Base-by-base conservation (phyloP, 2,797 vertebrate species). In the Kryptolebias ocellatus region DNA sequence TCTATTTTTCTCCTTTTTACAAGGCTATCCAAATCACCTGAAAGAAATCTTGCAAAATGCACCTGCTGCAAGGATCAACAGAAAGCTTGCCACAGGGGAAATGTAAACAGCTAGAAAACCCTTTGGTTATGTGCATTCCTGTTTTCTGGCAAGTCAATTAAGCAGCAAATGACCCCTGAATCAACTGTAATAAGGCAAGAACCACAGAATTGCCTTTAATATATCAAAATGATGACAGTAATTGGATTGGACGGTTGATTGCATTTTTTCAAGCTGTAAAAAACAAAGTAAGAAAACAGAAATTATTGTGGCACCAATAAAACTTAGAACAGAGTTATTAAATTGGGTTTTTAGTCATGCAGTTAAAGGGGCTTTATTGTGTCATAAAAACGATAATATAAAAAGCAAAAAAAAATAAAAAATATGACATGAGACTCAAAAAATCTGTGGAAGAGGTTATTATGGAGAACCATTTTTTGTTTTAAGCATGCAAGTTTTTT, bases 101-200 rank as follows among this genome's bases (percentile, higher is more conserved):
- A 85, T 72, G 79, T 85, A 90, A 89, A 90, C 83, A 87, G 81
- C 15, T 17, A 85, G 75, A 81, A 83, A 84, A 74, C 27, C 78
- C 75, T 47, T 64, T 3, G 27, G 90, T 86, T 80, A 52, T 89
- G 83, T 83, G 86, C 76, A 84, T 86, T 90, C 68, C 85, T 88
- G 87, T 86, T 88, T 80, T 78, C 63, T 83, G 74, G 84, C 64
- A 78, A 92, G 91, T 91, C 92, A 93, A 92, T 94, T 94, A 93
- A 87, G 91, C 90, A 93, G 86, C 83, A 93, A 94, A 94, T 93
- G 92, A 92, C 91, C 93, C 92, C 80, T 83, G 78, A 92, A 90
- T 85, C 75, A 81, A 83, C 84, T 83, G 85, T 90, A 89, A 91
- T 89, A 88, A 88, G 90, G 83, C 86, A 85, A 84, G 83, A 75